Conservation (phyloP, 2,888 invertebrate genomes). For the Rhogogaster chlorosoma region DNA sequence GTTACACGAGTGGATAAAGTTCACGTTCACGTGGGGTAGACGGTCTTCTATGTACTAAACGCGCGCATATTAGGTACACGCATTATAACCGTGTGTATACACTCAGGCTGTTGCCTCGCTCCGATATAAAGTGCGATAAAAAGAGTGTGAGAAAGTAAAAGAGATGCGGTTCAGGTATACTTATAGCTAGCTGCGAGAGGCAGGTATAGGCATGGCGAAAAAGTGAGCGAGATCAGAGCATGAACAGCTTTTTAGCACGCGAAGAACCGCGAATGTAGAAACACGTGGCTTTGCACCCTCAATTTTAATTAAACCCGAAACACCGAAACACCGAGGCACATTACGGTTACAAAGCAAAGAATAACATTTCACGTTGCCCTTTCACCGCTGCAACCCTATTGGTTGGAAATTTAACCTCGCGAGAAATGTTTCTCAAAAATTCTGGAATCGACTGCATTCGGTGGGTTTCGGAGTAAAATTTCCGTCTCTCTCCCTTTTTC, state of each 20-base stretch:
- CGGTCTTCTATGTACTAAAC: background rate
- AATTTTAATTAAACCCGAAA: constrained; percentile 34
- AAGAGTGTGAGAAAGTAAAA: constrained; percentile 3
- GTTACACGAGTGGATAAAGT: constrained; percentile 24
- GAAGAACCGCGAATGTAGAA: constrained; percentile 32
- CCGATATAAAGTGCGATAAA: constrained; percentile 16
- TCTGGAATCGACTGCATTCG: background rate
- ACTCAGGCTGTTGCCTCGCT: constrained; percentile 31
- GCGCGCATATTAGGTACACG: background rate
- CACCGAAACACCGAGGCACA: constrained; percentile 32
- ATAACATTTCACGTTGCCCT: constrained; percentile 18
- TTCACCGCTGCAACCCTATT: background rate
- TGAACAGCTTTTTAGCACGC: background rate
- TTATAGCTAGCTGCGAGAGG: no score
- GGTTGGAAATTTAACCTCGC: background rate
- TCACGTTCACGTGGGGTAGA: background rate
- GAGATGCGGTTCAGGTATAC: background rate
- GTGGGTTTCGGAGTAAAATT: background rate
- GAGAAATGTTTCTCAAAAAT: background rate
- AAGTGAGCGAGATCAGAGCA: background rate
- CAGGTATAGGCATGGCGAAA: background rate
- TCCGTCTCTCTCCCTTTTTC: background rate
- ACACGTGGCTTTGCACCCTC: constrained; percentile 20
- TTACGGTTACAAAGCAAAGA: background rate
- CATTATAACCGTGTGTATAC: background rate